Evolutionary conservation across 2,888 invertebrate genomes (phyloP), one percentile per base, ranked within the genome.

Genomic region (Xestia ashworthii): DNA sequence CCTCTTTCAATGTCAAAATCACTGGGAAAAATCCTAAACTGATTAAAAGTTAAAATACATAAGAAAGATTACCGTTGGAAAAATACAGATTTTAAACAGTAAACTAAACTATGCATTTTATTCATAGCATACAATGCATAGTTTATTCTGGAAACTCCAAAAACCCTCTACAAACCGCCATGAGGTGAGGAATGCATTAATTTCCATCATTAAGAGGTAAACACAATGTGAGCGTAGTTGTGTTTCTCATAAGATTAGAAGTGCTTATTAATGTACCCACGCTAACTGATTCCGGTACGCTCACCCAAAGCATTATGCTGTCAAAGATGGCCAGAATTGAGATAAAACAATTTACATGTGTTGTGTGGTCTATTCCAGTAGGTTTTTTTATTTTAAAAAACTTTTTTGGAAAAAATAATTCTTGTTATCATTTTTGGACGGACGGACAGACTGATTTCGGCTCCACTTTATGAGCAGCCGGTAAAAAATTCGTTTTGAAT

Each of bases 171-270:
- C 22, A 5, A 64, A 19, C 14, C 22, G 1, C 14, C 38, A 65
- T n/a, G 78, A 70, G 55, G 67, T 72, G 80, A 79, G 82, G 73
- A 77, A 83, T 73, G 85, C 73, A 77, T 83, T 84, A 77, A 83
- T 81, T 85, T 85, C 66, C 71, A 71, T 65, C 67, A 55, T 74
- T 78, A 71, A 58, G 74, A 74, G n/a, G n/a, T 32, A 67, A n/a
- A 80, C 60, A 83, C 76, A 77, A 83, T 73, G 64, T 58, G 3
- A 44, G 22, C n/a, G 70, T 78, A 78, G 73, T 78, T 55, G 9
- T 77, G 62, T 78, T 82, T 82, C 81, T 73, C 81, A 78, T 71
- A 65, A 71, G 72, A 81, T 85, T 74, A 71, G 71, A 80, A 64
- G 62, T 67, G 72, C 25, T 75, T 73, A 82, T 85, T 85, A 72